phyloP scores from a whole-genome alignment of 2,113 vertebrate genomes.

The Periophthalmus modestus region DNA sequence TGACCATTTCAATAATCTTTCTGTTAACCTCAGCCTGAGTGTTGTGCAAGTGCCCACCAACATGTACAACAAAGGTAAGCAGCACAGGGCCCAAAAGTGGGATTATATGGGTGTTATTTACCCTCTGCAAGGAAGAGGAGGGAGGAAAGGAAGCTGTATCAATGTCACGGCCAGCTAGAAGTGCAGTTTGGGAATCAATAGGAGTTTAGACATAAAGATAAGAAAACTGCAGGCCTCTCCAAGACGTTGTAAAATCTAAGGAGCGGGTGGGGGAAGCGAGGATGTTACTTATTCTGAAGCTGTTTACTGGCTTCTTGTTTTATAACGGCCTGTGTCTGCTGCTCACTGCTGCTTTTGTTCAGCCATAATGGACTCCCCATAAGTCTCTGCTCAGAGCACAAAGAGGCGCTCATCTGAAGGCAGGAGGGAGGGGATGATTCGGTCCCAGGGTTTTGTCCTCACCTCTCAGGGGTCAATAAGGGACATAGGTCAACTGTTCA shows the following conservation, averaged over 20 bases:
- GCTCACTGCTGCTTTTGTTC: slow-evolving; percentile 63
- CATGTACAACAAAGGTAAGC: slow-evolving; percentile 93
- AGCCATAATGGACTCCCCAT: slow-evolving; percentile 66
- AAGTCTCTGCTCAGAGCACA: slow-evolving; percentile 65
- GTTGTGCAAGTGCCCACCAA: slow-evolving; percentile 98
- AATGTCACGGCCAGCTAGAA: slow-evolving; percentile 33
- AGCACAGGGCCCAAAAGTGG: background rate
- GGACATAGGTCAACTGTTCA: slow-evolving; percentile 57
- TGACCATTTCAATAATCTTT: slow-evolving; percentile 96
- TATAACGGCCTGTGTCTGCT: slow-evolving; percentile 37
- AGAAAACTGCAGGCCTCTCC: slow-evolving; percentile 32
- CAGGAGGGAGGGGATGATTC: slow-evolving; percentile 49
- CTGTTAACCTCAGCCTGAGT: slow-evolving; percentile 94
- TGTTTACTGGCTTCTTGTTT: slow-evolving; percentile 49
- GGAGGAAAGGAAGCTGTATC: slow-evolving; percentile 35
- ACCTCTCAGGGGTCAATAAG: slow-evolving; percentile 51
- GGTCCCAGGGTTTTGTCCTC: slow-evolving; percentile 52
- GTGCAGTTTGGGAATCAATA: slow-evolving; percentile 64
- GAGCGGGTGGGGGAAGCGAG: background rate
- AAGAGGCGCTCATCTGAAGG: slow-evolving; percentile 56
- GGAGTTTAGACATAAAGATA: slow-evolving; percentile 42
- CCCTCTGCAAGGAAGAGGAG: slow-evolving; percentile 21
- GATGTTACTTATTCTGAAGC: slow-evolving; percentile 51
- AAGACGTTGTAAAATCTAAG: slow-evolving; percentile 15
- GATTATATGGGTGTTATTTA: slow-evolving; percentile 21